phyloP scores from a whole-genome alignment of 2,113 vertebrate genomes.

The Gavialis gangeticus region DNA sequence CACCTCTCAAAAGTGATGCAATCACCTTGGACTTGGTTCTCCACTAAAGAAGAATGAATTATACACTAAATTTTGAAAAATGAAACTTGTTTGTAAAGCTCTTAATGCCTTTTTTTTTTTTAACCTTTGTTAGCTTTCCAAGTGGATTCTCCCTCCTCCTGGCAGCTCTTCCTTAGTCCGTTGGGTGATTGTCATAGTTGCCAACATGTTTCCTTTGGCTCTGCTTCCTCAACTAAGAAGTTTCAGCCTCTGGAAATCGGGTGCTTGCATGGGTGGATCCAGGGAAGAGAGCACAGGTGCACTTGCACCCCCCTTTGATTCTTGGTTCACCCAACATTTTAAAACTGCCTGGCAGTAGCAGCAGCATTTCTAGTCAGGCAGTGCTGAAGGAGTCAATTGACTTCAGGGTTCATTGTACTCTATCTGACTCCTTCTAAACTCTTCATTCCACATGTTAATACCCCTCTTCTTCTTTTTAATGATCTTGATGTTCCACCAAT shows the following conservation, averaged over 20 bases:
- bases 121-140: not conserved
- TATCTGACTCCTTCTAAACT: too few species aligned
- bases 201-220: not conserved
- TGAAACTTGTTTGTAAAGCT: not conserved
- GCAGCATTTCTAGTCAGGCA: too few species aligned
- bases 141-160: not conserved
- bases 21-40: not conserved
- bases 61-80: not conserved
- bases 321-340: too few species aligned
- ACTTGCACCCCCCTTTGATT: too few species aligned
- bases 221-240: not conserved
- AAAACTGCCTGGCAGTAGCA: too few species aligned
- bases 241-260: not conserved
- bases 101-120: not conserved
- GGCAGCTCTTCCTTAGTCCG: not conserved
- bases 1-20: not conserved
- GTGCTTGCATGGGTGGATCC: not conserved
- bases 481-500: too few species aligned
- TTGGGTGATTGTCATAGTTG: fast-evolving
- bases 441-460: too few species aligned
- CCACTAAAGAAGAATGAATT: not conserved
- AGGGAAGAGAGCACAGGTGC: too few species aligned
- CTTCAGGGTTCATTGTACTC: too few species aligned
- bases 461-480: too few species aligned
- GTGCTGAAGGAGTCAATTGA: too few species aligned